Evolutionary conservation across 2,113 vertebrate genomes (phyloP), one percentile per base, ranked within the genome.

Genomic region (Brachyistius frenatus): DNA sequence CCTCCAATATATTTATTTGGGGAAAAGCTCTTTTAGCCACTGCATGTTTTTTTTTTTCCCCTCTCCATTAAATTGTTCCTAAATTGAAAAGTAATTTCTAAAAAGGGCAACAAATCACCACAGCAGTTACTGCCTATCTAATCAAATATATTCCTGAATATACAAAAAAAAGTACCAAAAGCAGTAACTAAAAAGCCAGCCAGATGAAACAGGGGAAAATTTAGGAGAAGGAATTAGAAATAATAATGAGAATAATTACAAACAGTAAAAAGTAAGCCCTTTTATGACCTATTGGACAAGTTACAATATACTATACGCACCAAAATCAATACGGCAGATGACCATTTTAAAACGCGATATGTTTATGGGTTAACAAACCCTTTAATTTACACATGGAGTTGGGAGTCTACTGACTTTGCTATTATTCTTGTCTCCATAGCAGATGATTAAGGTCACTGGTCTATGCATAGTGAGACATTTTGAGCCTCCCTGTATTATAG

Each of bases 31-130:
- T 63, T 36, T 64, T 41, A 53, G 39, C 35, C 16, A 39, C 9
- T 41, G 44, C 15, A 23, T 47, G 4, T 50, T n/a, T 49, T 79
- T 53, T 53, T 67, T n/a, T 23, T 23, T 23, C 1, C 23, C 6
- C 2, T 47, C 30, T 41, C 37, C 3, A 30, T 76, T 70, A 35
- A 8, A 32, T 60, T 44, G 32, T 39, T 44, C n/a, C 41, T 58
- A 64, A 78, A n/a, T 66, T 58, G 15, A 39, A 63, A 41, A 73
- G 54, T 66, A n/a, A 65, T 60, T 79, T 72, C 6, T 23, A 23
- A 55, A 23, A 9, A 39, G 60, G 46, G 14, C 50, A 58, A 49
- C n/a, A 71, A 75, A 86, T 23, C 23, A 23, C 23, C 23, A 23
- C 23, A 23, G 23, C 23, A 23, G 23, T 23, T 23, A 23, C 23